Conservation (phyloP, 1,140 invertebrate species). For the Liolophura sinensis region DNA sequence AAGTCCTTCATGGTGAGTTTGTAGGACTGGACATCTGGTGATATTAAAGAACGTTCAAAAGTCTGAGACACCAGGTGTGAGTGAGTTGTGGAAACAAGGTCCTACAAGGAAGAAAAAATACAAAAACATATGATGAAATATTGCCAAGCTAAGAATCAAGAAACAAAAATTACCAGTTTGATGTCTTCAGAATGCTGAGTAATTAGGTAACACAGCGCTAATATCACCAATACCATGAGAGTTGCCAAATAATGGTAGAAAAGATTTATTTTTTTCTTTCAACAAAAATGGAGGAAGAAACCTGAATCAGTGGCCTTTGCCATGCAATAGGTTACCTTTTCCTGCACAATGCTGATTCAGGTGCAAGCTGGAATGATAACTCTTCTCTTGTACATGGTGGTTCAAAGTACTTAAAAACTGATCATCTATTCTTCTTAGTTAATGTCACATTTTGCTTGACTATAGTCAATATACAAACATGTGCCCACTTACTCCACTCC, state of each 20-base stretch:
- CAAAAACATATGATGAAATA: background rate
- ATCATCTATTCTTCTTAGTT: no score
- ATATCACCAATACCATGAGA: background rate
- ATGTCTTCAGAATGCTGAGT: no score
- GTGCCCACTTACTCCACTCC: conserved; percentile 62
- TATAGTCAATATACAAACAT: background rate
- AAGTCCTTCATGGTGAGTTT: conserved; percentile 73
- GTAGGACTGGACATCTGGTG: conserved; percentile 68
- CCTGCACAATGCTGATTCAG: no score
- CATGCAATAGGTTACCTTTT: no score
- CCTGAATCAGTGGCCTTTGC: no score
- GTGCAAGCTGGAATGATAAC: background rate
- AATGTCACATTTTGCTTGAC: no score
- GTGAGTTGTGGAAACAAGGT: conserved; percentile 78
- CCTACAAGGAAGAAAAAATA: conserved; percentile 31
- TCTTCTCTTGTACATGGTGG: conserved; percentile 1
- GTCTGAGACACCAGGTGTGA: conserved; percentile 71
- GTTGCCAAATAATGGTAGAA: conserved; percentile 13
- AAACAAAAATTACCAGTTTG: conserved; percentile 1
- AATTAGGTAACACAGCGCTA: background rate
- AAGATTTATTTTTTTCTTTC: no score
- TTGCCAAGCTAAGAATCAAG: background rate
- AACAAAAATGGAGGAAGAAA: no score
- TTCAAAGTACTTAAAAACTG: background rate
- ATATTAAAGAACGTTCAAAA: conserved; percentile 73